Evolutionary conservation across 2,113 vertebrate genomes (phyloP).

Genomic region (Hemiprocne comata): DNA sequence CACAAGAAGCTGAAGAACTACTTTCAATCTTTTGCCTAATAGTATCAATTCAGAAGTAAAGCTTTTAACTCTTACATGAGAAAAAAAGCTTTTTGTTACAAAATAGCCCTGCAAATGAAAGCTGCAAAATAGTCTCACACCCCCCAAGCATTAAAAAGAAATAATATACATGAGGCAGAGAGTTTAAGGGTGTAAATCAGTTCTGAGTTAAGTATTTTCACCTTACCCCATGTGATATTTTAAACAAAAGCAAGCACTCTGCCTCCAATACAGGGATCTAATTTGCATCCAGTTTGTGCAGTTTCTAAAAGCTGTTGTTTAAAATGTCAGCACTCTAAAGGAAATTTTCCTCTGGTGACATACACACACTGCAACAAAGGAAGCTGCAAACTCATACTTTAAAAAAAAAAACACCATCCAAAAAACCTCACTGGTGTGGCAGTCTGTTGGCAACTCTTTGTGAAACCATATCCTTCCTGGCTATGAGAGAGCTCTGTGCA

Average conservation of each 20-base stretch:
- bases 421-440: background rate
- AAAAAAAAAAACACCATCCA: background rate
- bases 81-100: background rate
- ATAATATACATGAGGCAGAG: background rate
- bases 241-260: background rate
- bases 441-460: background rate
- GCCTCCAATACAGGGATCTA: background rate
- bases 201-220: background rate
- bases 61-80: background rate
- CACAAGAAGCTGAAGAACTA: background rate
- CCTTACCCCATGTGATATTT: background rate
- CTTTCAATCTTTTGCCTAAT: background rate
- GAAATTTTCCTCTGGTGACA: background rate
- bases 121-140: background rate
- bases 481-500: background rate
- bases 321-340: background rate
- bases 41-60: background rate
- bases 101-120: background rate
- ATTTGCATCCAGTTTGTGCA: background rate
- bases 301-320: background rate
- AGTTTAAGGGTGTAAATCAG: background rate
- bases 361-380: background rate
- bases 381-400: background rate
- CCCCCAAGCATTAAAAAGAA: background rate
- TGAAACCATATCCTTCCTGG: background rate